A percentile compares a stretch with the other conserved stretches of the same genome.
Evolutionary conservation across 2,888 invertebrate genomes (phyloP).

Genomic region (Drosophila niveifrons): DNA sequence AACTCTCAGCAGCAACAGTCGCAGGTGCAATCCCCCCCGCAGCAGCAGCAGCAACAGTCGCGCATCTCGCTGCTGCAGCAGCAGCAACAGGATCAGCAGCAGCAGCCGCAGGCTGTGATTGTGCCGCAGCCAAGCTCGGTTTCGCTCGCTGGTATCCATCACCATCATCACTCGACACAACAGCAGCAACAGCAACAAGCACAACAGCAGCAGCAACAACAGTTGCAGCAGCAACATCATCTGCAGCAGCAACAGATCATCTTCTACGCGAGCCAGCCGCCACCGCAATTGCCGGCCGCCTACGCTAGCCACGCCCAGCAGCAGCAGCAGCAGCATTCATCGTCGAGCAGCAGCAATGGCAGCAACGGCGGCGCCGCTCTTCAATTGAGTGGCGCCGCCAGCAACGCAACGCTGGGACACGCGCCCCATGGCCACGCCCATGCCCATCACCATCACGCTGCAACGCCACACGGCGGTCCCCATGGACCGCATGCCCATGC

Average conservation of each 20-base stretch:
- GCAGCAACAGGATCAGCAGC: slow-evolving; percentile 56
- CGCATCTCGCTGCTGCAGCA: slow-evolving; percentile 51
- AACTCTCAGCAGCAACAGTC: slow-evolving; percentile 17
- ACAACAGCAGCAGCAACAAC: slow-evolving; percentile 45
- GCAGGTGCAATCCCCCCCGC: slow-evolving; percentile 57
- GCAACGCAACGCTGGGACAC: slow-evolving; percentile 60
- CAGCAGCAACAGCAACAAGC: slow-evolving; percentile 53
- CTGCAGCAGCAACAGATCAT: slow-evolving; percentile 49
- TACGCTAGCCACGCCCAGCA: slow-evolving; percentile 44
- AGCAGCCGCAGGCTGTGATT: slow-evolving; percentile 58
- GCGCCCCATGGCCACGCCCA: slow-evolving; percentile 37
- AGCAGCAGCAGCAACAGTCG: slow-evolving; percentile 64
- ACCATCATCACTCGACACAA: slow-evolving; percentile 48
- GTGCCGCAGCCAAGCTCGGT: slow-evolving; percentile 46
- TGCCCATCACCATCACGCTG: slow-evolving; percentile 47
- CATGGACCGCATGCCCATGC: slow-evolving; percentile 39
- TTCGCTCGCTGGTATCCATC: slow-evolving; percentile 47
- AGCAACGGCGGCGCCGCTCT: slow-evolving; percentile 65
- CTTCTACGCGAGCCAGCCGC: slow-evolving; percentile 50
- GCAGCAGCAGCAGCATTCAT: slow-evolving; percentile 49
- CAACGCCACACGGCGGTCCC: slow-evolving; percentile 15
- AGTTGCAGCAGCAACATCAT: slow-evolving; percentile 43
- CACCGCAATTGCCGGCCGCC: slow-evolving; percentile 26
- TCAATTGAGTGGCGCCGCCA: slow-evolving; percentile 75
- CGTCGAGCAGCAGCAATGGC: slow-evolving; percentile 64